A percentile compares a stretch with the other conserved stretches of the same genome.
Evolutionary conservation across 1,140 invertebrate genomes (phyloP).

Genomic region (Zeugodacus cucurbitae): DNA sequence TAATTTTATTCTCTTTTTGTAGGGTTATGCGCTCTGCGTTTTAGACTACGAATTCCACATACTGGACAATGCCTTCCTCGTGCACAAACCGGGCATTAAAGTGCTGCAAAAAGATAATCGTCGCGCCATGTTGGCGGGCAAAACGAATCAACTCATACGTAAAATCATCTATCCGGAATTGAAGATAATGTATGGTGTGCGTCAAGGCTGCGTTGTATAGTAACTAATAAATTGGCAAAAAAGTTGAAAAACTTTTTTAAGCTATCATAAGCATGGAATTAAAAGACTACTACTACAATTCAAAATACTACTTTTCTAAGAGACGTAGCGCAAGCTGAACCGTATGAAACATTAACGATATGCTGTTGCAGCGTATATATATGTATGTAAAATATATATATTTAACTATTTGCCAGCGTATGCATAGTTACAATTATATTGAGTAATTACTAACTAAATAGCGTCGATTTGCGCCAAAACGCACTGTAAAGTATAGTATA

Average conservation of each 20-base stretch:
- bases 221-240: constrained; percentile 60
- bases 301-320: constrained; percentile 27
- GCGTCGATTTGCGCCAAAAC: not conserved
- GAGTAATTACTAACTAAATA: not conserved
- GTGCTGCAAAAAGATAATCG: constrained; percentile 80
- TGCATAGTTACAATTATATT: not conserved
- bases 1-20: constrained; percentile 60
- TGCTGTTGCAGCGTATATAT: not conserved
- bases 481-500: constrained; percentile 26
- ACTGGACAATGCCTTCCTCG: constrained; percentile 88
- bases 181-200: constrained; percentile 82
- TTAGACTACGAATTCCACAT: constrained; percentile 91
- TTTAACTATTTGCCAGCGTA: constrained; percentile 14
- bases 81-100: constrained; percentile 89
- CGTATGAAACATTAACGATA: not conserved
- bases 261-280: constrained; percentile 32
- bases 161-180: constrained; percentile 86
- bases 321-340: not conserved
- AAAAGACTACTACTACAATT: constrained; percentile 39
- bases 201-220: constrained; percentile 85
- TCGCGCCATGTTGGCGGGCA: constrained; percentile 78
- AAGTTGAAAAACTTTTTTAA: constrained; percentile 54
- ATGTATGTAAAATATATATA: not conserved
- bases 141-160: constrained; percentile 82
- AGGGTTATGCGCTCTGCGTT: constrained; percentile 89